Conservation (phyloP, 2,113 vertebrate genomes). For the Callocephalon fimbriatum region DNA sequence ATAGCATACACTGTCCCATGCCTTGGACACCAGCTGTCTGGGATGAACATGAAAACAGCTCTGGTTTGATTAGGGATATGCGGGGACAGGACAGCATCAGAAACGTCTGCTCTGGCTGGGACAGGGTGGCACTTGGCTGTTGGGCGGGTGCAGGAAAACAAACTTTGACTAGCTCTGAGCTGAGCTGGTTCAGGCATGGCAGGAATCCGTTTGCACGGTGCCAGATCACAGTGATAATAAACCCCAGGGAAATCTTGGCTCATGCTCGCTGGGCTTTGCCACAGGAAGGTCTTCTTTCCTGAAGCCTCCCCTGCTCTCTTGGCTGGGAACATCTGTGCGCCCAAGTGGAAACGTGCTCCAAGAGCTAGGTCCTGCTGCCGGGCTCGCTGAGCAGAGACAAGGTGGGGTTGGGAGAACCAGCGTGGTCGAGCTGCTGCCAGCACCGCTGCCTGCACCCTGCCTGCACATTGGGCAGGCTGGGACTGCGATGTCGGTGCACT, state of each 20-base stretch:
- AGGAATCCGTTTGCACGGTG: neutral
- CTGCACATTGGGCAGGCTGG: neutral
- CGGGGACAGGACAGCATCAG: accelerated
- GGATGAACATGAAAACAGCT: neutral
- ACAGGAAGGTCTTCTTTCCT: neutral
- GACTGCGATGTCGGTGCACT: neutral
- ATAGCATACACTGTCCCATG: neutral
- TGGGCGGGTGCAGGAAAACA: neutral
- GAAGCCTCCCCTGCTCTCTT: neutral
- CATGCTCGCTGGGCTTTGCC: neutral
- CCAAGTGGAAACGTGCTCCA: neutral
- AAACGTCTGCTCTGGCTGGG: neutral
- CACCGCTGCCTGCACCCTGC: neutral
- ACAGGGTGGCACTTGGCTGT: neutral
- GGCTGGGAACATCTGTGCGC: neutral
- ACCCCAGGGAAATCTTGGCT: neutral
- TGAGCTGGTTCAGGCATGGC: neutral
- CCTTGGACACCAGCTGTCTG: neutral
- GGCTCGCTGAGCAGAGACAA: neutral
- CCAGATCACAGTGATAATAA: neutral
- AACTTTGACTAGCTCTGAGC: neutral
- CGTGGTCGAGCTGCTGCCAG: neutral
- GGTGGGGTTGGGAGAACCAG: neutral
- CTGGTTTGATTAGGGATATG: neutral
- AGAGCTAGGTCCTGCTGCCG: accelerated